Conservation (phyloP, 2,113 vertebrate species). For the Grallaria varia region DNA sequence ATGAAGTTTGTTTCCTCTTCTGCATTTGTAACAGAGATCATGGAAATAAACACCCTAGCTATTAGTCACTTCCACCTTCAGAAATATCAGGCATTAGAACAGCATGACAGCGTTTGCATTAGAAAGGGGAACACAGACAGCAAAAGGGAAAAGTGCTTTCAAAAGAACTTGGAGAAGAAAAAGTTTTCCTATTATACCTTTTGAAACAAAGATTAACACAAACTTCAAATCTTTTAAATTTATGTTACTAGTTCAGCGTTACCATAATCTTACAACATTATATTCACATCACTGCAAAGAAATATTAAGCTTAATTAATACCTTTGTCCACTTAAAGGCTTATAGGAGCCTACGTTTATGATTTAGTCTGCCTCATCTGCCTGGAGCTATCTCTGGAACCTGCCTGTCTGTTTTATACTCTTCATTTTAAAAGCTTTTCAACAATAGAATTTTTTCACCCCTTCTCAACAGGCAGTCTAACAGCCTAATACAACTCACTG, state of each 20-base stretch:
- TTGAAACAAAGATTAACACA: not conserved
- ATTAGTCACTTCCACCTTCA: constrained; percentile 60
- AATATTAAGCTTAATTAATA: not conserved
- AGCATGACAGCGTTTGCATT: not conserved
- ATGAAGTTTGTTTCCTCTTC: not conserved
- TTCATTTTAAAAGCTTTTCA: not conserved
- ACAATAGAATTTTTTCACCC: not conserved
- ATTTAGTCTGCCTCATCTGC: not conserved
- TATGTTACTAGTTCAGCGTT: not conserved
- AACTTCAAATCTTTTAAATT: not conserved
- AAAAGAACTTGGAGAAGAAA: not conserved
- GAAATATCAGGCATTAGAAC: not conserved
- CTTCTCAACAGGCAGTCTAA: not conserved
- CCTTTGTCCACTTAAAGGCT: not conserved
- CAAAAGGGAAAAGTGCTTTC: not conserved
- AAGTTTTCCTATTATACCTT: not conserved
- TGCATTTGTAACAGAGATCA: not conserved
- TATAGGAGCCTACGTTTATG: not conserved
- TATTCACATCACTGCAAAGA: not conserved
- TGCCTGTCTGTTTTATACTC: not conserved
- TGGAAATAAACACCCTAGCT: constrained; percentile 29
- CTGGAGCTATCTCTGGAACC: not conserved
- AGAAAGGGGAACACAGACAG: not conserved
- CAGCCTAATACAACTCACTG: not conserved
- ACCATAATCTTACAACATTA: not conserved